These are phyloP conservation scores for Cerastoderma edule DNA, from an alignment of 2,888 invertebrate species.

Conservation along the genomic window DNA sequence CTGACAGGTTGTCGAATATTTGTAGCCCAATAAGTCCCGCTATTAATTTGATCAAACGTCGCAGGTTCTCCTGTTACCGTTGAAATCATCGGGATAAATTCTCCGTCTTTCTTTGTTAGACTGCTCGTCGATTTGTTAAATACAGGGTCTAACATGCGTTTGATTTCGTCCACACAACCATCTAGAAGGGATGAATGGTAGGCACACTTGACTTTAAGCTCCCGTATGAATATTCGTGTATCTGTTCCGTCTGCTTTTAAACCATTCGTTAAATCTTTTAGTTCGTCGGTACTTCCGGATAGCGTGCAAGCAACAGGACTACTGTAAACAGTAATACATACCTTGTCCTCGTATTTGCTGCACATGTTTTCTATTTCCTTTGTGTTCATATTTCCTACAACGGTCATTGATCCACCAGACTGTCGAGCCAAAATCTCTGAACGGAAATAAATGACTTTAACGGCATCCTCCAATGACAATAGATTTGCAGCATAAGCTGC, in stretches of 20 bases:
- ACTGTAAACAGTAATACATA: constrained; percentile 44
- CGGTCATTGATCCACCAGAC: constrained; percentile 59
- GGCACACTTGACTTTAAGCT: constrained; percentile 23
- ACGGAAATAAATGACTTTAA: too few relatives aligned
- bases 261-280: background rate
- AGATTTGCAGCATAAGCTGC: too few relatives aligned
- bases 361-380: constrained; percentile 40
- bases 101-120: background rate
- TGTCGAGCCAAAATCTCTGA: constrained; percentile 40
- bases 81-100: constrained; percentile 49
- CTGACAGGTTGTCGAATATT: constrained; percentile 67
- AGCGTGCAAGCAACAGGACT: constrained; percentile 31
- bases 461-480: too few relatives aligned
- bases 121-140: background rate
- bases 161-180: background rate
- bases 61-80: constrained; percentile 61
- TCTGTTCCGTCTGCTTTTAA: background rate
- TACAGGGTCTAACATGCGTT: background rate
- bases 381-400: constrained; percentile 43
- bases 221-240: background rate
- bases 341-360: constrained; percentile 15
- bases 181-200: constrained; percentile 28
- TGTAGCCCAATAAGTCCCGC: constrained; percentile 65
- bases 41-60: constrained; percentile 31
- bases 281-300: constrained; percentile 4